Evolutionary conservation across 2,888 invertebrate species (phyloP), one percentile per base, ranked within the genome.

Genomic region (Hirtodrosophila alboralis): DNA sequence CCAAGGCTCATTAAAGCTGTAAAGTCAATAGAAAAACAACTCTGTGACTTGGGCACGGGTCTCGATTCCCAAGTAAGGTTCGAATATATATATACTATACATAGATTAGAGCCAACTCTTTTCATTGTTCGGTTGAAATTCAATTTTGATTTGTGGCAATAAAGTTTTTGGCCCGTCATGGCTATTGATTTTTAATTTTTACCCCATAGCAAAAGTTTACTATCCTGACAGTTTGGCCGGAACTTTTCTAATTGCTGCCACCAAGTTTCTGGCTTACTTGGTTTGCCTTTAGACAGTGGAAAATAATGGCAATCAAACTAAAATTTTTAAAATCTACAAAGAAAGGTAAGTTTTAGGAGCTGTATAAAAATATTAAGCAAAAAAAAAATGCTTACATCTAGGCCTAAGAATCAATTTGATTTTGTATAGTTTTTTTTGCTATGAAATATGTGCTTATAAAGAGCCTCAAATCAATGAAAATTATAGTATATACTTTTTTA

Each of bases 191-290:
- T 78, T 78, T 76, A 48, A 59, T 72, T 66, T 66, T n/a, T n/a
- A n/a, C 27, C 45, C 26, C n/a, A n/a, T n/a, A 37, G 33, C 31
- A 40, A 53, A 78, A 74, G 44, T 79, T 79, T 49, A 23, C 34
- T 51, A 30, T 45, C n/a, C 53, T 66, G 77, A 83, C 83, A 77
- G 69, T 79, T 79, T 75, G 70, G 63, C 69, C 65, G 59, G 63
- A 81, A 81, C 62, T 85, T 85, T 84, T 79, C 79, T 81, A 84
- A 81, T 81, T 84, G 80, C 83, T 73, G 73, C 49, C 56, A 61
- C 54, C 51, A 77, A 77, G 62, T 75, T 66, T 54, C 48, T 57
- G 41, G 21, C 41, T 59, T n/a, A 8, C 18, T 26, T 40, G 12
- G 30, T 43, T 30, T 8, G n/a, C 8, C 2, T 6, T 8, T 2